Evolutionary conservation across 2,888 invertebrate genomes (phyloP), one percentile per base, ranked within the genome.

Genomic region (Apotomis betuletana): DNA sequence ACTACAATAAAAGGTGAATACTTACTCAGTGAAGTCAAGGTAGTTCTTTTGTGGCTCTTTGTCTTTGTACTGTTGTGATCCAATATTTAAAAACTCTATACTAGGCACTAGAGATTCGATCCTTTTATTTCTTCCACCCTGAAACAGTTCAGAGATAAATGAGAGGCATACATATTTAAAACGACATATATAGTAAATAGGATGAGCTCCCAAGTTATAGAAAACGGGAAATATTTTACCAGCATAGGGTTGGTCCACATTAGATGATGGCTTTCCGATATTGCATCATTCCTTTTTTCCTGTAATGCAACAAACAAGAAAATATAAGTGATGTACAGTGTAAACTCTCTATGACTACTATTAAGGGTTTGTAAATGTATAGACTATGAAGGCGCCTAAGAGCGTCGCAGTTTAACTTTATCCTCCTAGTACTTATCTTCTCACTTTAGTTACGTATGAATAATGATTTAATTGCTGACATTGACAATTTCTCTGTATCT

Each of bases 1-100:
- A 27, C 27, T 27, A 27, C 27, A 27, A 27, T 27, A 27, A 27
- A 27, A 5, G 41, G 41, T 10, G 38, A 52, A 51, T 13, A 87
- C 90, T 87, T 79, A 94, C 94, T 92, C 92, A 67, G 90, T 87
- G 74, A 93, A 92, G 76, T 93, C 91, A 0, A 91, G 79, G 70
- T 86, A 86, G 61, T 80, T 90, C 73, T 90, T 92, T 54, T 81
- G 77, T 36, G 82, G 76, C 60, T 81, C 84, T 65, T 82, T 83
- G 10, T 85, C 82, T 5, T 78, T 76, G 79, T 90, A 87, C 74
- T 88, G 88, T 52, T 83, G 83, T 5, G 87, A 87, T 0, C 88
- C 89, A 70, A 90, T 79, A 74, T 87, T 86, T 5, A 83, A 68
- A 76, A 90, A 88, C 75, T 91, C 87, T 83, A 93, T 83, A 70